Evolutionary conservation across 1,140 invertebrate genomes (phyloP), one percentile per base, ranked within the genome.

Genomic region (Penaeus vannamei): DNA sequence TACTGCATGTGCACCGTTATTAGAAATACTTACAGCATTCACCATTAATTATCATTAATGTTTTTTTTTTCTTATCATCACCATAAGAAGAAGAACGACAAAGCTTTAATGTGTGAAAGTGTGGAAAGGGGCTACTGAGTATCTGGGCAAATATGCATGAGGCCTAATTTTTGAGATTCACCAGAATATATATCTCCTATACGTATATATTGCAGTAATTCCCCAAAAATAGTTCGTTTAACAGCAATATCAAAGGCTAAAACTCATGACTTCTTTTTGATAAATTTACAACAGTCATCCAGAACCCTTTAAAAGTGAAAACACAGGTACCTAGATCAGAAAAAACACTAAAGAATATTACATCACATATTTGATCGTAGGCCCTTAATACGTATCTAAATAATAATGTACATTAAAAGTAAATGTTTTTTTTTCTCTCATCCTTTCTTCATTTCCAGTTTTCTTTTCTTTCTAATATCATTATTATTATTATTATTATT

Each of bases 71-170:
- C 53, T 53, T 53, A 53, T 53, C 10, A 53, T 53, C 10, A 53
- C 53, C 53, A 53, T 89, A 89, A 76, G 80, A 42, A 42, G 36
- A 83, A 61, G 46, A 85, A 89, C 60, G 87, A 79, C 87, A 85
- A 84, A 89, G 87, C 81, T 89, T 89, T 72, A 89, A 89, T 84
- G 87, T 89, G 83, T 89, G 84, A 89, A 53, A 0, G 53, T 53
- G 53, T 53, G 53, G 0, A 17, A 53, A 53, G 53, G 87, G 82
- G 83, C 87, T 89, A 89, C 87, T 84, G 69, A 89, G 87, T 89
- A 89, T 89, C 84, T 89, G 87, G 87, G 87, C 87, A 89, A 53
- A 89, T 89, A 89, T 89, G 87, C 72, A 89, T 84, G 87, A 89
- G 87, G 87, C 84, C 79, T 81, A 22, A 62, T 87, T 84, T 89